phyloP scores from a whole-genome alignment of 2,113 vertebrate genomes.

The Clarias batrachus region DNA sequence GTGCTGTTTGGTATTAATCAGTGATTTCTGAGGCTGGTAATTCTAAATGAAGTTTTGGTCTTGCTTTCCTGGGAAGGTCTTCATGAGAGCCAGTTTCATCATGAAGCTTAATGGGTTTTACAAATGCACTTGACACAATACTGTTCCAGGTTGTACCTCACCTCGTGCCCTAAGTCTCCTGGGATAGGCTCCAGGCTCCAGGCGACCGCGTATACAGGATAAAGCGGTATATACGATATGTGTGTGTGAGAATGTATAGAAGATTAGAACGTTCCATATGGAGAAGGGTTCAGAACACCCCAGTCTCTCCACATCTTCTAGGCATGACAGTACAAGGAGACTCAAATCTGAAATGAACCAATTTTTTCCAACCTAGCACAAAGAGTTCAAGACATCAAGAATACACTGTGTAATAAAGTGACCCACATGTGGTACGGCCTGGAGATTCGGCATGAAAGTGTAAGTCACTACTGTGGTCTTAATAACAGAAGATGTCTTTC shows the following conservation, averaged over 20 bases:
- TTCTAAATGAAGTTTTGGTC: too few species aligned
- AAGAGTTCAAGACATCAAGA: neutral
- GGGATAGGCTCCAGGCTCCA: too few species aligned
- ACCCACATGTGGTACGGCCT: neutral
- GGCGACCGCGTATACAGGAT: too few species aligned
- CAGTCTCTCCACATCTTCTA: neutral
- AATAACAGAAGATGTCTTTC: conserved; percentile 30
- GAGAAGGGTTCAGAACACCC: neutral
- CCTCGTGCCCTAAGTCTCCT: too few species aligned
- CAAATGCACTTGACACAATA: too few species aligned
- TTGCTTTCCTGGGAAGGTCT: too few species aligned
- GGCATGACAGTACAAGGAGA: neutral
- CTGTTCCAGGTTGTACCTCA: too few species aligned
- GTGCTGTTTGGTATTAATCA: too few species aligned
- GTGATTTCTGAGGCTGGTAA: too few species aligned
- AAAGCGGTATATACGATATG: neutral
- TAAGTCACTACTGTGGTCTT: conserved; percentile 18
- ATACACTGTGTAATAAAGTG: conserved; percentile 24
- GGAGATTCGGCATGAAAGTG: conserved; percentile 1
- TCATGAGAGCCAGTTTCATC: too few species aligned
- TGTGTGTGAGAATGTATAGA: neutral
- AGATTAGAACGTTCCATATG: neutral
- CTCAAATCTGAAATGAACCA: neutral
- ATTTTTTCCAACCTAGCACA: neutral
- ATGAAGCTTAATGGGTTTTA: too few species aligned